Evolutionary conservation across 30 jellyfish, hydroid and myxozoan genomes (phyloP).

Genomic region (Sanderia malayensis): DNA sequence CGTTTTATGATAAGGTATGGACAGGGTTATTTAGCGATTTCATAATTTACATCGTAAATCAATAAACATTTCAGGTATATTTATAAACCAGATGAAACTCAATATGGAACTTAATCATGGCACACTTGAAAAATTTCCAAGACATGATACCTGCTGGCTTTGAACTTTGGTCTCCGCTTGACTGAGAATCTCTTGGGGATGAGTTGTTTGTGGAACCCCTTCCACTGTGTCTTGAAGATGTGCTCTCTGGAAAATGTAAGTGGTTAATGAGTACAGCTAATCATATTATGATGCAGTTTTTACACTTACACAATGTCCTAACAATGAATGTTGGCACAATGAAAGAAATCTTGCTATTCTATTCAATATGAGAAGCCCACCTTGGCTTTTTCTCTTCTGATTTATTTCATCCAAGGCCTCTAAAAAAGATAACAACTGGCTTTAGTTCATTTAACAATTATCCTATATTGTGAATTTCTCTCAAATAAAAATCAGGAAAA

Average conservation of each 20-base stretch:
- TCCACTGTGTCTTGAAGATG: conserved; percentile 56
- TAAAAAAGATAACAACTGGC: too few species aligned
- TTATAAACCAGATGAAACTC: not conserved
- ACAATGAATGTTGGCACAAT: not conserved
- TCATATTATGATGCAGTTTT: too few species aligned
- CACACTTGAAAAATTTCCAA: not conserved
- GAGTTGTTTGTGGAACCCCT: conserved; percentile 47
- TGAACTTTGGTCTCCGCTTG: conserved; percentile 30
- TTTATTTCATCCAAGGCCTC: conserved; percentile 51
- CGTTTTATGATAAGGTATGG: not conserved
- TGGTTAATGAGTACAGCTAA: not conserved
- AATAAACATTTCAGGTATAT: not conserved
- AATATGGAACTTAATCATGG: not conserved
- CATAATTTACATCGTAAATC: not conserved
- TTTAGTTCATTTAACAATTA: too few species aligned
- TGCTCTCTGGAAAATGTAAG: conserved; percentile 21
- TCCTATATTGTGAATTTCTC: too few species aligned
- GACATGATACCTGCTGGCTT: conserved; percentile 12
- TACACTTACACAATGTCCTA: not conserved
- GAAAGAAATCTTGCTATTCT: too few species aligned
- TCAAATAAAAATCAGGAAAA: too few species aligned
- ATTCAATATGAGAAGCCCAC: too few species aligned
- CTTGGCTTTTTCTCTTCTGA: conserved; percentile 54
- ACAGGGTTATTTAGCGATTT: not conserved
- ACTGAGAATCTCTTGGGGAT: conserved; percentile 62